Evolutionary conservation across 2,113 vertebrate species (phyloP).

Genomic region (Bufo bufo): DNA sequence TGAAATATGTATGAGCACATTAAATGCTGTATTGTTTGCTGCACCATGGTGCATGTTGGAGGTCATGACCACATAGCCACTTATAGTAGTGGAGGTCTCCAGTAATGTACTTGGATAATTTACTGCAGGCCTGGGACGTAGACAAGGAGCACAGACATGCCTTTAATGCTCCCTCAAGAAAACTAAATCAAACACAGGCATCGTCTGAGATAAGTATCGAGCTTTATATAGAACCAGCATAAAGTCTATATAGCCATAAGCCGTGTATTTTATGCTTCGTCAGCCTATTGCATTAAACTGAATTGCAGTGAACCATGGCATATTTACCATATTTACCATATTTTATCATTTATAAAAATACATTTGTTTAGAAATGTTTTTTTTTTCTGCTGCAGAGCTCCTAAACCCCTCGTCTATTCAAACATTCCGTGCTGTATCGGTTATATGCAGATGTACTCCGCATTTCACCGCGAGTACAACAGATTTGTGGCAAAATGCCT

Average conservation of each 20-base stretch:
- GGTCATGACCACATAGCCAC: not conserved
- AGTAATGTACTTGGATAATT: constrained; percentile 11
- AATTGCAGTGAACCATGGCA: not conserved
- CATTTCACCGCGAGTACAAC: no score
- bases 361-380: no score
- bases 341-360: no score
- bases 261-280: not conserved
- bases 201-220: not conserved
- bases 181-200: not conserved
- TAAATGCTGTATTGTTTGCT: constrained; percentile 4
- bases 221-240: not conserved
- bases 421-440: no score
- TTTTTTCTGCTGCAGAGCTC: no score
- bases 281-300: no score
- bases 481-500: no score
- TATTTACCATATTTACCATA: not conserved
- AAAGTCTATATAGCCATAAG: not conserved
- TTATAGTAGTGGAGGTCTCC: not conserved
- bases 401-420: no score
- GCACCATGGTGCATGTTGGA: not conserved
- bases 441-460: no score
- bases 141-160: not conserved
- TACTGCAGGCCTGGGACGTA: not conserved
- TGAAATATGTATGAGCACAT: constrained; percentile 24
- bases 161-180: not conserved